Evolutionary conservation across 1,140 invertebrate genomes (phyloP).

Genomic region (Oreohelix idahoensis): DNA sequence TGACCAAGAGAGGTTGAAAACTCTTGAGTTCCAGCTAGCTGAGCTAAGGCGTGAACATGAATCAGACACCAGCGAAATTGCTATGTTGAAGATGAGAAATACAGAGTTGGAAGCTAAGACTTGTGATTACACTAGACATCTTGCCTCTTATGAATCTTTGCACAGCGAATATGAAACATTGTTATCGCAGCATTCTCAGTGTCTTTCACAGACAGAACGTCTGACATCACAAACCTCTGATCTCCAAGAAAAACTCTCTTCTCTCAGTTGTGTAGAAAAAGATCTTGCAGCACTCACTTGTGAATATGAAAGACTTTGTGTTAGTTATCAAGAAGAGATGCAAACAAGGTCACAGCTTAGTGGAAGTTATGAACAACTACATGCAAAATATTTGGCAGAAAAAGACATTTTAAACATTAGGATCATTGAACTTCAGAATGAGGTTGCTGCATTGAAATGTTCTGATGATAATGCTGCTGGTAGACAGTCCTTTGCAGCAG

Average conservation of each 20-base stretch:
- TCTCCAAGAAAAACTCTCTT: background rate
- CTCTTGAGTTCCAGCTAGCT: slow-evolving; percentile 14
- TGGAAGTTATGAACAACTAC: slow-evolving; percentile 2
- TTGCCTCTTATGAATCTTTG: slow-evolving; percentile 7
- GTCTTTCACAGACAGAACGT: background rate
- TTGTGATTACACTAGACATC: background rate
- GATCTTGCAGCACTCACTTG: background rate
- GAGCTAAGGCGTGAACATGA: slow-evolving; percentile 11
- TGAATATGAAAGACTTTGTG: slow-evolving; percentile 5
- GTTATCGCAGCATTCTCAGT: background rate
- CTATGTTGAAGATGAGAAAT: background rate
- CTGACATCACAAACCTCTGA: slow-evolving; percentile 7
- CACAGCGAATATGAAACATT: background rate
- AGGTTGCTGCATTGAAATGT: background rate
- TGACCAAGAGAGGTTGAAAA: background rate
- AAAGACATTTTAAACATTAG: background rate
- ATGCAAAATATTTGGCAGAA: background rate
- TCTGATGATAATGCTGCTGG: background rate
- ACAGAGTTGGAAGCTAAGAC: background rate
- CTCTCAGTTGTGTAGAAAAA: background rate
- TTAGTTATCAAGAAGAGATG: slow-evolving; percentile 1
- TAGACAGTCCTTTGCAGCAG: background rate
- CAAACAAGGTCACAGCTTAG: background rate
- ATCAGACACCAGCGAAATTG: background rate
- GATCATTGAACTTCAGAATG: slow-evolving; percentile 19